A percentile compares a stretch with the other conserved stretches of the same genome.
Conservation (phyloP, 2,888 invertebrate species). For the Pandemis cinnamomeana region DNA sequence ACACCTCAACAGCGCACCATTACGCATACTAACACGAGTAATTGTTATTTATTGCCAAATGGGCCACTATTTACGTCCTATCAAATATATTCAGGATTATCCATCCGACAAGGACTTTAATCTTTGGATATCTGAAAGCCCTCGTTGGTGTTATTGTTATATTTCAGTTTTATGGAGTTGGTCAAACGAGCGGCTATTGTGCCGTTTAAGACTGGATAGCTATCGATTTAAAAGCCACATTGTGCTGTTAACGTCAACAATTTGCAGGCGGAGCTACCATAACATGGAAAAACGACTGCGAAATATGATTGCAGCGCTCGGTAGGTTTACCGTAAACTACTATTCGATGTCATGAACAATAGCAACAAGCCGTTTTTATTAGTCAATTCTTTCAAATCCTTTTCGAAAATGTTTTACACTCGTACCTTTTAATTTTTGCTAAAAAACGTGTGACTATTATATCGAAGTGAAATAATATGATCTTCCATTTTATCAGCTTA, state of each 20-base stretch:
- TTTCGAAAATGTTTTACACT: not conserved
- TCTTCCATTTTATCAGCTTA: not conserved
- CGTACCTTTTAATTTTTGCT: not conserved
- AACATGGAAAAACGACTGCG: conserved; percentile 62
- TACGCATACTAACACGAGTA: conserved; percentile 39
- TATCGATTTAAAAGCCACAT: conserved; percentile 43
- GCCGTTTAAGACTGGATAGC: conserved; percentile 47
- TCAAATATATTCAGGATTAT: conserved; percentile 59
- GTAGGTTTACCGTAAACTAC: conserved; percentile 42
- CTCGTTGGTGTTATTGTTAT: conserved; percentile 63
- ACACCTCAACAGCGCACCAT: conserved; percentile 27
- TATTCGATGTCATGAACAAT: not conserved
- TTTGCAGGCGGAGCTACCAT: conserved; percentile 60
- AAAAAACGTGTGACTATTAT: not conserved
- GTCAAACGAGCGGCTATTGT: conserved; percentile 74
- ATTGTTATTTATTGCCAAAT: conserved; percentile 41
- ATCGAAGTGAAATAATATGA: not conserved
- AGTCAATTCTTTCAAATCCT: not conserved
- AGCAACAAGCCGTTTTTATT: not conserved
- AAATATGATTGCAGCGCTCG: conserved; percentile 63
- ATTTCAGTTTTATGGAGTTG: conserved; percentile 71
- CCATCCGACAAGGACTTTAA: conserved; percentile 59
- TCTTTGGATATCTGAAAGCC: conserved; percentile 56
- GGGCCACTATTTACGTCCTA: conserved; percentile 33
- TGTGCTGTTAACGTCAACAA: conserved; percentile 39